A percentile compares a stretch with the other conserved stretches of the same genome.
These are phyloP conservation scores for Lanistes nyassanus DNA, from an alignment of 1,140 invertebrate genomes.

Conservation along the genomic window DNA sequence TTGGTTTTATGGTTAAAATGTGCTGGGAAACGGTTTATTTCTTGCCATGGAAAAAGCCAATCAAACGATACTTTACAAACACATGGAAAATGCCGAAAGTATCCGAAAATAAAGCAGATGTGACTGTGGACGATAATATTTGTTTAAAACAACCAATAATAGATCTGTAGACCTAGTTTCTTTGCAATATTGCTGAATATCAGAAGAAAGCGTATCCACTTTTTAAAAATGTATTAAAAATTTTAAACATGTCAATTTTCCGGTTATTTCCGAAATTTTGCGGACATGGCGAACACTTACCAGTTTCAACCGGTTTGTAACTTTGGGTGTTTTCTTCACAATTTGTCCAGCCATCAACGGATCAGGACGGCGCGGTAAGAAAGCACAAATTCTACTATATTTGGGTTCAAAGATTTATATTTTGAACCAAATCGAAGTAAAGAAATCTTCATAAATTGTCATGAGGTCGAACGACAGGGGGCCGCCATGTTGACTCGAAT, in stretches of 20 bases:
- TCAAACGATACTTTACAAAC: background rate
- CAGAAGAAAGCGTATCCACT: background rate
- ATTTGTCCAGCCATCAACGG: constrained; percentile 26
- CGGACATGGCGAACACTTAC: constrained; percentile 62
- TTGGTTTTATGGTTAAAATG: background rate
- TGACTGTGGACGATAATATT: background rate
- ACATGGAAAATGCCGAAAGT: constrained; percentile 34
- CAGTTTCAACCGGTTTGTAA: constrained; percentile 67
- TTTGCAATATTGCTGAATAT: background rate
- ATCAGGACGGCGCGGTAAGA: constrained; percentile 26
- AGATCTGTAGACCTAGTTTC: background rate
- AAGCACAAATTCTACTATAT: constrained; percentile 10
- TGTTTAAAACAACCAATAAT: background rate
- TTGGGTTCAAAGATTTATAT: constrained; percentile 7
- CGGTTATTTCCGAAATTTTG: constrained; percentile 38
- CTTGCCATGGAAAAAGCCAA: background rate
- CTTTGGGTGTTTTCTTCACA: constrained; percentile 55
- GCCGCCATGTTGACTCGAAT: constrained; percentile 58
- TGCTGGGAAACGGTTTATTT: background rate
- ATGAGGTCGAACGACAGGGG: constrained; percentile 41
- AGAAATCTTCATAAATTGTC: constrained; percentile 14
- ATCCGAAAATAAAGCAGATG: constrained; percentile 2
- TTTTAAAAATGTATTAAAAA: background rate
- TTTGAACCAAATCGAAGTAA: background rate
- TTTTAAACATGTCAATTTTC: constrained; percentile 10